Evolutionary conservation across 2,797 vertebrate species (phyloP).

Genomic region (Megaceryle alcyon): DNA sequence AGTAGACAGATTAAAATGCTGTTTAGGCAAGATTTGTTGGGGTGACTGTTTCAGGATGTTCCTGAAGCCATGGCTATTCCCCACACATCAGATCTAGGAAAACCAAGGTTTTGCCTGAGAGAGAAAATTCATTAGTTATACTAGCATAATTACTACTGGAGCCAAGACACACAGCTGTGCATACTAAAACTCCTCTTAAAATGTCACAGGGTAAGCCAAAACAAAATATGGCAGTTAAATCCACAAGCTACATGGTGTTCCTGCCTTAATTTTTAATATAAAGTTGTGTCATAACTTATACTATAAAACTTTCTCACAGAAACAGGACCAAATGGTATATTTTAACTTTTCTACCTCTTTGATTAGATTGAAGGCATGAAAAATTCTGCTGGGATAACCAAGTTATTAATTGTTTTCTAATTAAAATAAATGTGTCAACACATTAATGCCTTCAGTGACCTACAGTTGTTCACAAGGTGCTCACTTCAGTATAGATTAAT

Average conservation of each 20-base stretch:
- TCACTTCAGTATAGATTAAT: neutral
- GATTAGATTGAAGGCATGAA: neutral
- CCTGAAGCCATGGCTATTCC: neutral
- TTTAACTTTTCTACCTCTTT: neutral
- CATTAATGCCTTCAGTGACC: neutral
- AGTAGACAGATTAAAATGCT: neutral
- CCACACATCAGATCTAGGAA: neutral
- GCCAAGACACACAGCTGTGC: conserved; percentile 16
- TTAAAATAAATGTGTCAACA: neutral
- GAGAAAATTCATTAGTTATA: neutral
- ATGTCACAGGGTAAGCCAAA: neutral
- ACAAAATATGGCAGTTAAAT: neutral
- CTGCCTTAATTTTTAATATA: neutral
- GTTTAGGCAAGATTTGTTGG: neutral
- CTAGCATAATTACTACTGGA: neutral
- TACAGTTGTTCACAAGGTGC: neutral
- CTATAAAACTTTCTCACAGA: neutral
- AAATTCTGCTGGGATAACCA: neutral
- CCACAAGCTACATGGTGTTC: neutral
- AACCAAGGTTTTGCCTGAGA: neutral
- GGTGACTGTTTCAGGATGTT: neutral
- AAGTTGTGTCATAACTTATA: neutral
- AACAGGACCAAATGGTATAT: neutral
- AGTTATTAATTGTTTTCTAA: neutral
- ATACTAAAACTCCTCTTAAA: neutral